phyloP scores from a whole-genome alignment of 2,113 vertebrate genomes.

The Notarius quadriscutis region DNA sequence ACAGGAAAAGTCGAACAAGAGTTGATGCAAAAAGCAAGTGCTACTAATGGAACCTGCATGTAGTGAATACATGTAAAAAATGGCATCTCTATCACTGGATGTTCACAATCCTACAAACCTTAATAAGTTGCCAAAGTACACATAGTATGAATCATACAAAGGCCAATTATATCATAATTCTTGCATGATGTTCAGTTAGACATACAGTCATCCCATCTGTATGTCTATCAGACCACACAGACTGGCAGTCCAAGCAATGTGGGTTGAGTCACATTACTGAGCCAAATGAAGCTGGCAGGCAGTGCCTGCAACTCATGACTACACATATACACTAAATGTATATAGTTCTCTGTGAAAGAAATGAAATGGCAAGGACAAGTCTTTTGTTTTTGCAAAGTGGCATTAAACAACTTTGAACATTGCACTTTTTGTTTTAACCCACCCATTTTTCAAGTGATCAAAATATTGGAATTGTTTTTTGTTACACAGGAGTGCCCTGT shows the following conservation, averaged over 20 bases:
- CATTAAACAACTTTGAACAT: not conserved
- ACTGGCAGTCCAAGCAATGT: constrained; percentile 14
- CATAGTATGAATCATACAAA: not conserved
- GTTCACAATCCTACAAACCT: not conserved
- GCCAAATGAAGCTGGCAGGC: constrained; percentile 32
- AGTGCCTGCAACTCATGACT: not conserved
- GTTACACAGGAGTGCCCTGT: not conserved
- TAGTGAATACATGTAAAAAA: not conserved
- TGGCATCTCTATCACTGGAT: not conserved
- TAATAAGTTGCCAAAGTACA: not conserved
- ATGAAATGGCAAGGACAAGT: not conserved
- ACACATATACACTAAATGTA: not conserved
- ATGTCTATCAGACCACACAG: constrained; percentile 45
- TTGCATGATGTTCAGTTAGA: not conserved
- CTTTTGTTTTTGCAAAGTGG: not conserved
- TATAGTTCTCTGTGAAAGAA: not conserved
- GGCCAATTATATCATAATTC: not conserved
- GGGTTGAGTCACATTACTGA: not conserved
- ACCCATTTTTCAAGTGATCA: not conserved
- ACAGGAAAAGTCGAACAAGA: not conserved
- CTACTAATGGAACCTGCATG: not conserved
- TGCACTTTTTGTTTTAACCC: no score
- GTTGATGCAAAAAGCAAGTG: not conserved
- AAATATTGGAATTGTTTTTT: not conserved
- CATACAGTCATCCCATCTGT: constrained; percentile 40